These are phyloP conservation scores for Botia almorhae DNA, from an alignment of 2,797 vertebrate species.

Conservation along the genomic window DNA sequence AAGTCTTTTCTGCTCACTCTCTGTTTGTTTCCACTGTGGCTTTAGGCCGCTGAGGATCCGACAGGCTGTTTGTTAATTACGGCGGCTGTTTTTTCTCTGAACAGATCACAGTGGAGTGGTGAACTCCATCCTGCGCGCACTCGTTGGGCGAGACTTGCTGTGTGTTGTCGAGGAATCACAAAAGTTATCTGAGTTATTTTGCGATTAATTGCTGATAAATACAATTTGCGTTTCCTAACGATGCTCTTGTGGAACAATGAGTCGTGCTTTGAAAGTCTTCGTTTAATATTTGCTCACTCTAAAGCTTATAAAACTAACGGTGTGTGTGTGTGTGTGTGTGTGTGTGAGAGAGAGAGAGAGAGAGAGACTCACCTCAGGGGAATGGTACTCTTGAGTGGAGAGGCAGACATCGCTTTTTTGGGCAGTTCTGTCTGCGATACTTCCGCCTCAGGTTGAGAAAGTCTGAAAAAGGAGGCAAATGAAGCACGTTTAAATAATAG, in stretches of 20 bases:
- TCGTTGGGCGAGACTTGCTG: constrained; percentile 3
- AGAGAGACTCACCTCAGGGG: constrained; percentile 84
- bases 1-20: neutral
- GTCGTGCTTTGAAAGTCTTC: neutral
- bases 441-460: constrained; percentile 83
- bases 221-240: constrained; percentile 28
- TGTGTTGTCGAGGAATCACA: constrained; percentile 30
- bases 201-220: constrained; percentile 37
- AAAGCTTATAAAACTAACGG: constrained; percentile 39
- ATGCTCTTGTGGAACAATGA: constrained; percentile 1
- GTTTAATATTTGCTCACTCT: constrained; percentile 42
- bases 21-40: constrained; percentile 29
- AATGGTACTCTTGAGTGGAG: constrained; percentile 97
- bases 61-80: constrained; percentile 49
- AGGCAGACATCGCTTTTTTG: constrained; percentile 87
- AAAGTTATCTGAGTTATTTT: constrained; percentile 45
- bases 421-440: constrained; percentile 86
- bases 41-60: constrained; percentile 24
- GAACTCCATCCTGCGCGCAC: constrained; percentile 10
- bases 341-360: too few relatives aligned
- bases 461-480: constrained; percentile 72
- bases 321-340: constrained; percentile 21
- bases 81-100: constrained; percentile 14
- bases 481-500: neutral
- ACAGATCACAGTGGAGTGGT: constrained; percentile 31